Conservation (phyloP, 2,888 invertebrate species). For the Eutolmus rufibarbis region DNA sequence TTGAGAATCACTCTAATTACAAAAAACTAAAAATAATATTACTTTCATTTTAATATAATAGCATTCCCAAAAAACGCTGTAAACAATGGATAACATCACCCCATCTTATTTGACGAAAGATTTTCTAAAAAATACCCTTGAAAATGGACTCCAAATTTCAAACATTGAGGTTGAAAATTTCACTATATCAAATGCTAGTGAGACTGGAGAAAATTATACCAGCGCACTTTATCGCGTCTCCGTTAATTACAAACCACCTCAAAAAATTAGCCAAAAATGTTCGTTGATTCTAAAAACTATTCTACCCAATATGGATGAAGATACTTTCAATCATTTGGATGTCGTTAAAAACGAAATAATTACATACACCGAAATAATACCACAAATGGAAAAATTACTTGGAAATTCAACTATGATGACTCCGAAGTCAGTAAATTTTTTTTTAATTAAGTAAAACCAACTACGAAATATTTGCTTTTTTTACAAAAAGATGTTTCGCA, state of each 20-base stretch:
- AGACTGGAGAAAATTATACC: conserved; percentile 60
- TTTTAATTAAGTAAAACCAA: neutral
- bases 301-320: conserved; percentile 56
- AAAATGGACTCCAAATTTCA: conserved; percentile 57
- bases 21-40: too few relatives aligned
- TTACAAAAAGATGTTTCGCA: conserved; percentile 8
- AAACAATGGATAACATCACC: neutral
- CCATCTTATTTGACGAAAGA: neutral
- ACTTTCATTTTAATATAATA: neutral
- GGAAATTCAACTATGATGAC: conserved; percentile 55
- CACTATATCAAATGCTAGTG: conserved; percentile 55
- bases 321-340: conserved; percentile 61
- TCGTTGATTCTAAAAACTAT: conserved; percentile 59
- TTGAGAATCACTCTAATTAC: too few relatives aligned
- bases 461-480: neutral
- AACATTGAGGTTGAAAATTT: conserved; percentile 57
- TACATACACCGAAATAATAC: conserved; percentile 62
- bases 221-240: conserved; percentile 59
- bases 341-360: conserved; percentile 63
- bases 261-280: neutral
- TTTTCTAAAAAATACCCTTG: conserved; percentile 52
- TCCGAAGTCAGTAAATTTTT: conserved; percentile 53
- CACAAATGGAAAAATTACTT: conserved; percentile 61
- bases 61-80: neutral
- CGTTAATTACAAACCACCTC: conserved; percentile 27